Conservation (phyloP, 1,140 invertebrate species). For the Trichonephila inaurata region DNA sequence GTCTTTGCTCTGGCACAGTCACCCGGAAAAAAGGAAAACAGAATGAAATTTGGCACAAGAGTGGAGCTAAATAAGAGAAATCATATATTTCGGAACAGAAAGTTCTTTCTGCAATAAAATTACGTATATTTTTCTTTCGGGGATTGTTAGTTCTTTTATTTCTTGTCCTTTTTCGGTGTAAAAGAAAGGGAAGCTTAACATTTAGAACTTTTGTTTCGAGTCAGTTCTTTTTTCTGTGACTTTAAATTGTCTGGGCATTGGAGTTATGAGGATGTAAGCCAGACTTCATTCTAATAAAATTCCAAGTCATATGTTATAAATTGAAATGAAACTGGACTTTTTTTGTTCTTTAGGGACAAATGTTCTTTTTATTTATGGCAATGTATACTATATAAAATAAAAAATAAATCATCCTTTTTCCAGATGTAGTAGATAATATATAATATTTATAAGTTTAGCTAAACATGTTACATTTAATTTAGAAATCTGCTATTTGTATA, state of each 20-base stretch:
- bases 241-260: neutral
- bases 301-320: neutral
- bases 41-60: neutral
- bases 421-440: no score
- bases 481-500: no score
- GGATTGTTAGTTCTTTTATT: neutral
- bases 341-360: no score
- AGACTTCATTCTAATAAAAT: neutral
- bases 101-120: constrained; percentile 31
- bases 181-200: neutral
- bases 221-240: neutral
- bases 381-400: no score
- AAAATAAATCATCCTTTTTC: no score
- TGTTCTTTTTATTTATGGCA: no score
- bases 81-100: neutral
- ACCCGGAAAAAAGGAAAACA: neutral
- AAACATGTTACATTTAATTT: no score
- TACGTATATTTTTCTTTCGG: constrained; percentile 13
- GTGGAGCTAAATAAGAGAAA: neutral
- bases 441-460: no score
- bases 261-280: neutral
- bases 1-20: neutral
- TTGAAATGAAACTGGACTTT: neutral
- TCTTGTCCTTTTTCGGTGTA: neutral
- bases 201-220: constrained; percentile 3